Conservation (phyloP, 2,113 vertebrate species). For the Cacatua alba region DNA sequence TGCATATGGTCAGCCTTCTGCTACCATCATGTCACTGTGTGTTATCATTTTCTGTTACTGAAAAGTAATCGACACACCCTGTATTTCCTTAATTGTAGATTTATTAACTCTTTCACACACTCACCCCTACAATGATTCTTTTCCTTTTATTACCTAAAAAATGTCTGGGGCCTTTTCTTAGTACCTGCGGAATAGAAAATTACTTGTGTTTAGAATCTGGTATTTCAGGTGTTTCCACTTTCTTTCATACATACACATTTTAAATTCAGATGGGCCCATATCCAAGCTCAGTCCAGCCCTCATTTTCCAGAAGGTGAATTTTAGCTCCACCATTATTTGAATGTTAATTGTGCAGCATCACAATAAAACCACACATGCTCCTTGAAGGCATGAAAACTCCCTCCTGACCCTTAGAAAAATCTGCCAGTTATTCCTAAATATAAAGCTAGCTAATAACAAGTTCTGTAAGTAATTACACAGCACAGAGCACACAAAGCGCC, state of each 20-base stretch:
- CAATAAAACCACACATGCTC: conserved; percentile 17
- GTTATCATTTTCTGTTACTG: not conserved
- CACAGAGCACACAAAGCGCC: conserved; percentile 7
- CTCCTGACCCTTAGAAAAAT: conserved; percentile 33
- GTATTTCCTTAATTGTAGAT: not conserved
- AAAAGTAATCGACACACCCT: not conserved
- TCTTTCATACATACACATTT: not conserved
- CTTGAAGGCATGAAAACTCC: conserved; percentile 28
- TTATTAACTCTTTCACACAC: not conserved
- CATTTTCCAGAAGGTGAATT: conserved; percentile 15
- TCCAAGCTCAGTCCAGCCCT: not conserved
- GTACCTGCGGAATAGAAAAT: not conserved
- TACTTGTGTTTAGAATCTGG: not conserved
- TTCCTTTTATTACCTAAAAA: not conserved
- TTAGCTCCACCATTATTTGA: not conserved
- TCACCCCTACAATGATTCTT: not conserved
- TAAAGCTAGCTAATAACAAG: conserved; percentile 49
- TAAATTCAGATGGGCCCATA: not conserved
- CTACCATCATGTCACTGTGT: not conserved
- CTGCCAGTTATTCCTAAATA: conserved; percentile 44
- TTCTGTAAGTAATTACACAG: conserved; percentile 51
- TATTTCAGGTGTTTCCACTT: not conserved
- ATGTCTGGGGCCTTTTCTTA: not conserved
- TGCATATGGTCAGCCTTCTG: conserved; percentile 54
- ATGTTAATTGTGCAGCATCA: not conserved